Evolutionary conservation across 2,113 vertebrate species (phyloP).

Genomic region (Suricata suricatta): DNA sequence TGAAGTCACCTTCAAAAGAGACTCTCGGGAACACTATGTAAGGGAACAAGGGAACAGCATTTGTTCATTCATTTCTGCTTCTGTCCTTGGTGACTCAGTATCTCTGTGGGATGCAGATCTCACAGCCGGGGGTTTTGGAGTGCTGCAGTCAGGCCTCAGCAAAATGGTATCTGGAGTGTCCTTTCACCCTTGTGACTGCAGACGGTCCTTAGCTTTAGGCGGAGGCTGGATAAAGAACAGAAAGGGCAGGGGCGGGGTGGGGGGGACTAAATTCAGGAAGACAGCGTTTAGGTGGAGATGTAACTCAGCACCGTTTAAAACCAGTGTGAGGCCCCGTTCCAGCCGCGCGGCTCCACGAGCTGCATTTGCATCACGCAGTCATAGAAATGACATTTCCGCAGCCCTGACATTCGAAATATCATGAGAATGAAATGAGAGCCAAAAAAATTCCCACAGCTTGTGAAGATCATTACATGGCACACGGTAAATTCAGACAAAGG

Average conservation of each 20-base stretch:
- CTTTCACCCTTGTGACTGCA: not conserved
- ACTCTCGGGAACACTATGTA: constrained; percentile 8
- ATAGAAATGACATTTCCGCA: constrained; percentile 57
- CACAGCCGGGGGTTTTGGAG: not conserved
- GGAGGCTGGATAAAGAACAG: not conserved
- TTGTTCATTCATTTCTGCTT: not conserved
- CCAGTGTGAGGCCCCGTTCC: not conserved
- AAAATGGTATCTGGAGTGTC: not conserved
- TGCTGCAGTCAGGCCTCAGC: constrained; percentile 12
- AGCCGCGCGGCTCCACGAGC: constrained; percentile 25
- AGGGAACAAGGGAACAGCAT: constrained; percentile 1
- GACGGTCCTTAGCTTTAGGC: not conserved
- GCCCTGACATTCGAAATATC: constrained; percentile 55
- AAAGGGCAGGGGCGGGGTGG: not conserved
- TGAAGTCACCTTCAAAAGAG: constrained; percentile 34
- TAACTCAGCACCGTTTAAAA: constrained; percentile 34
- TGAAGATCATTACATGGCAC: constrained; percentile 21
- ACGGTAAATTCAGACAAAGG: constrained; percentile 55
- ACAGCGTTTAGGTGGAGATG: not conserved
- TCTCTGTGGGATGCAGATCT: not conserved
- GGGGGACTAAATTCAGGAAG: not conserved
- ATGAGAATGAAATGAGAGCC: constrained; percentile 45
- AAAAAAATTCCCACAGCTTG: constrained; percentile 29
- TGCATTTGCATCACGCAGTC: constrained; percentile 31
- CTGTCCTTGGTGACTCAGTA: not conserved